Evolutionary conservation across 2,797 vertebrate species (phyloP).

Genomic region (Leptoclinus maculatus): DNA sequence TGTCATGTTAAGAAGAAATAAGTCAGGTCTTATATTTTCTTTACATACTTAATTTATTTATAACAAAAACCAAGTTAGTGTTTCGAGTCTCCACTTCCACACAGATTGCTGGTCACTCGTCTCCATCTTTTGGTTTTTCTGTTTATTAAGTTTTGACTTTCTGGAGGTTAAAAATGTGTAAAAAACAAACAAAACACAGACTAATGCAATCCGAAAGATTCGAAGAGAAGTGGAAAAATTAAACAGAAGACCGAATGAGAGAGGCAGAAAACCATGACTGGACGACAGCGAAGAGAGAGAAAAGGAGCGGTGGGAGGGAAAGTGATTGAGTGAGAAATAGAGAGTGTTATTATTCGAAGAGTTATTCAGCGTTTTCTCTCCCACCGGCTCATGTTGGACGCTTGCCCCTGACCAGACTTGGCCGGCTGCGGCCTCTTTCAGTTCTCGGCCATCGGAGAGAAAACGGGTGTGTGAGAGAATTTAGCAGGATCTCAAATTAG

Average conservation of each 20-base stretch:
- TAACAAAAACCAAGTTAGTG: background rate
- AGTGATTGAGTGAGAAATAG: constrained; percentile 21
- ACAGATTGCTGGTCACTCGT: background rate
- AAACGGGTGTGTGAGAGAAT: constrained; percentile 29
- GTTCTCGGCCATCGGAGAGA: constrained; percentile 28
- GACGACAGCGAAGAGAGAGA: background rate
- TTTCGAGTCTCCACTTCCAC: background rate
- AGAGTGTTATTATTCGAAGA: constrained; percentile 16
- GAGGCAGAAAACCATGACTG: background rate
- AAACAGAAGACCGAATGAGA: background rate
- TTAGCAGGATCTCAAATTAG: constrained; percentile 44
- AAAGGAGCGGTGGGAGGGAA: background rate
- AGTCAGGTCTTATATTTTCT: background rate
- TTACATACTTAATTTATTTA: background rate
- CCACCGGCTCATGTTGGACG: constrained; percentile 25
- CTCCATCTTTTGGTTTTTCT: background rate
- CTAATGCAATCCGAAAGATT: background rate
- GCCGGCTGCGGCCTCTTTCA: constrained; percentile 5
- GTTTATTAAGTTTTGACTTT: background rate
- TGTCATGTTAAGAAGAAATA: background rate
- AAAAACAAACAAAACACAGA: background rate
- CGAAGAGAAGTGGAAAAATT: background rate
- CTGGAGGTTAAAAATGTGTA: background rate
- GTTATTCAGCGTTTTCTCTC: constrained; percentile 40
- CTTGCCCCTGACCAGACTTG: constrained; percentile 45